Base-by-base conservation (phyloP, 2,888 invertebrate genomes). In the Pristionchus japonicus region DNA sequence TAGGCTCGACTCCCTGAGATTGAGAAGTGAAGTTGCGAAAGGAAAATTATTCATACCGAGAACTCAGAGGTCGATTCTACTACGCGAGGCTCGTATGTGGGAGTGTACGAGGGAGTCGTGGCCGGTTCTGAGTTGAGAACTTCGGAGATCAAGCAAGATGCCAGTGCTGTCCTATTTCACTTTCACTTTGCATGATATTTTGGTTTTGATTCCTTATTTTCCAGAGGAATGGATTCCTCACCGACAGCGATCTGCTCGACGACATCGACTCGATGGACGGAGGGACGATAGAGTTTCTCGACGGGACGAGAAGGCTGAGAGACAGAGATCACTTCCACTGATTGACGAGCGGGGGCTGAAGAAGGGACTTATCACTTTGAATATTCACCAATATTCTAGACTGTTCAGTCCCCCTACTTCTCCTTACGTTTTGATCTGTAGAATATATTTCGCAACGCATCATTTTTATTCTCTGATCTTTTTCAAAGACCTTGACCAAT, bases 221-320 rank as follows among this genome's bases (percentile, higher is more conserved):
- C n/a, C n/a, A n/a, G n/a, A n/a, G n/a, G n/a, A n/a, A n/a, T n/a
- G n/a, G 43, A 57, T 34, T 20, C 17, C 74, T 9, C 17, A 40
- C 74, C 40, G 23, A 74, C 74, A 3, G 37, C 31, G 31, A 74
- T 74, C 74, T 74, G 31, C 34, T 34, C 23, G 23, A 11, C 40
- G 37, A 31, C 31, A 31, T 74, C 74, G 2, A 40, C 74, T 37
- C 31, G 23, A 40, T 37, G 37, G 40, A 74, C 74, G 40, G 74
- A 9, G 40, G 74, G 74, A 74, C 74, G 74, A 74, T 74, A 74
- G 40, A 74, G 37, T 74, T 74, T 74, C 74, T 74, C 74, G 7
- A 74, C 74, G 74, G 74, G 74, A 74, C 31, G 74, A 23, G 20
- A 15, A 0, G 74, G 74, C 23, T 74, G 74, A 37, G 74, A 74